Evolutionary conservation across 2,888 invertebrate genomes (phyloP), one percentile per base, ranked within the genome.

Genomic region (Apeira syringaria): DNA sequence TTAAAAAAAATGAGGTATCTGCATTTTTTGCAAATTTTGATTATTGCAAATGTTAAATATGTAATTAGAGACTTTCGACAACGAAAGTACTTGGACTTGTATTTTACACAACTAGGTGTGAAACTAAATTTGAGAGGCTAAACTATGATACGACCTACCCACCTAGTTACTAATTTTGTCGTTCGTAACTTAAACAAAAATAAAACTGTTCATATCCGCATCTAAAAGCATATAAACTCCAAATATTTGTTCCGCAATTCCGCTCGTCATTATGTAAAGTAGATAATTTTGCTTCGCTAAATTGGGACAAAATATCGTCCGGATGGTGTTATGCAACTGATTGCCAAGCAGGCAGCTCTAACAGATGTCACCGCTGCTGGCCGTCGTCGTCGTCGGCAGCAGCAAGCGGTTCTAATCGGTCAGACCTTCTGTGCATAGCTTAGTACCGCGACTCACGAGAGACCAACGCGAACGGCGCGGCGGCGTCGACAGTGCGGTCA

Each of bases 331-430:
- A 63, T 55, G 56, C 57, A 67, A 67, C 46, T 41, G 45, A 52
- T 58, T 57, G 50, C 50, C 46, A 53, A 59, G 50, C 53, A 37
- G 51, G 53, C 37, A 49, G 51, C 54, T 38, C 50, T 59, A 63
- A 59, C 61, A 70, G 62, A 58, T 60, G 50, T 58, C 56, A 49
- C 50, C 56, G 52, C 47, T 24, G 9, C n/a, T n/a, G n/a, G n/a
- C n/a, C n/a, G n/a, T n/a, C n/a, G n/a, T n/a, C n/a, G 24, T 9
- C 9, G 24, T 24, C 24, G 53, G 38, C 39, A 31, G 29, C 18
- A 44, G 50, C 44, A 47, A 47, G 60, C 73, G 74, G 64, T 49
- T 59, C 74, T 67, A 78, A 81, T 80, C 79, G 80, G 80, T 74
- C 77, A 78, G 66, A 49, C 61, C 64, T 57, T 41, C 44, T 35